Base-by-base conservation (phyloP, 2,888 invertebrate genomes). In the Frankliniella intonsa region DNA sequence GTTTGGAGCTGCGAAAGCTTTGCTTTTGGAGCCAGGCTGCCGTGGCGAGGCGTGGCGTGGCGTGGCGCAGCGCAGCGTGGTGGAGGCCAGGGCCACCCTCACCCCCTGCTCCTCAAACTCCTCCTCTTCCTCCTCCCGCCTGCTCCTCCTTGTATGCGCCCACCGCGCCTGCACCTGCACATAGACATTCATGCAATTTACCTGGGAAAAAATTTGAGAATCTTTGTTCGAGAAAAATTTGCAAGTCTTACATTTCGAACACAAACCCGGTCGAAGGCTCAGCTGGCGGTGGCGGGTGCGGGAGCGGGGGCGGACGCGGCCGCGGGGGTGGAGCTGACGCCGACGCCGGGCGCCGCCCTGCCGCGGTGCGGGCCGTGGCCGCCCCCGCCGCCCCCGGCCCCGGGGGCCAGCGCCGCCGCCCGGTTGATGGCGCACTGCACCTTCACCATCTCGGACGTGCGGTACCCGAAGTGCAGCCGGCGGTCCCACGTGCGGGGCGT, bases 351-450 rank as follows among this genome's bases (percentile, higher is more conserved):
- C 69, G 25, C 10, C 9, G 22, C 69, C 69, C 22, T 76, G 22
- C 69, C 25, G 25, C 62, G 62, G 17, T 76, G 69, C 62, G 62
- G 8, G 14, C 55, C 14, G 62, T 25, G 69, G 69, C 69, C 22
- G 55, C 55, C 55, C 14, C 55, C 55, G 55, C 19, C 14, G 55
- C 55, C 55, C 5, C 55, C 55, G 55, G 55, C 14, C 14, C 17
- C 55, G 17, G 55, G 17, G 69, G 69, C 69, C 69, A 76, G 25
- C 22, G 69, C 69, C 9, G 22, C 69, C 11, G 69, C 69, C 22
- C 69, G 22, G 69, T 22, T 22, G 69, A 76, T 76, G 22, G 22
- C 22, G 69, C 69, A 76, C 69, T 76, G 69, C 69, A 76, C 69
- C 8, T 22, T 22, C 69, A 76, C 69, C 69, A 76, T 76, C 22